These are phyloP conservation scores for Ophion obscuratus DNA, from an alignment of 2,888 invertebrate genomes.

Conservation along the genomic window DNA sequence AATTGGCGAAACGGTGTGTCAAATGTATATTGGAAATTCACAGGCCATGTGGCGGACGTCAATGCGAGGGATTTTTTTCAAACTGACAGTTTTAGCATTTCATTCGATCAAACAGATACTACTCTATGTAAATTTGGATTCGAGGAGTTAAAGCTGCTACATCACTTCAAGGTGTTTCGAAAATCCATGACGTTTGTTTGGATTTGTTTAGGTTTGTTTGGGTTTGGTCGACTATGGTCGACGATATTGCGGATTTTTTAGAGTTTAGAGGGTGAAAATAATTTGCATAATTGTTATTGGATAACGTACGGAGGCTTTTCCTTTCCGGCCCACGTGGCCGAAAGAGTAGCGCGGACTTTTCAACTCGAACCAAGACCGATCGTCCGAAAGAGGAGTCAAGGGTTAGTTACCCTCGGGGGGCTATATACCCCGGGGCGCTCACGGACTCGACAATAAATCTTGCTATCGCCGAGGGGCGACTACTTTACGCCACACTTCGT, in stretches of 20 bases:
- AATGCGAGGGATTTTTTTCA: background rate
- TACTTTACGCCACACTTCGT: conserved; percentile 81
- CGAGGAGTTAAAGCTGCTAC: background rate
- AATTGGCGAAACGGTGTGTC: background rate
- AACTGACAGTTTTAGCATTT: background rate
- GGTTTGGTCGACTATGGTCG: background rate
- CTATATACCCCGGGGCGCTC: conserved; percentile 71
- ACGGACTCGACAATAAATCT: conserved; percentile 82
- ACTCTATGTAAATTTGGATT: background rate
- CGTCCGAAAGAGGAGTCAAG: conserved; percentile 79
- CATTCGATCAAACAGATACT: background rate
- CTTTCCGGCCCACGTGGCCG: conserved; percentile 31
- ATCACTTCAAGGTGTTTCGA: background rate
- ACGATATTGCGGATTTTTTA: background rate
- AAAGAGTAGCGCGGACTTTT: conserved; percentile 69
- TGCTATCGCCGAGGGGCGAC: conserved; percentile 83
- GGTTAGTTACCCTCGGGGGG: conserved; percentile 78
- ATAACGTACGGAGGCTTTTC: conserved; percentile 64
- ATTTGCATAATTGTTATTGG: conserved; percentile 42
- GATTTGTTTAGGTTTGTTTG: too few species aligned
- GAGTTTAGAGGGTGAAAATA: background rate
- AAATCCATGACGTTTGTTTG: background rate
- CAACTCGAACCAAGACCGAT: conserved; percentile 73
- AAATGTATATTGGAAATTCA: background rate
- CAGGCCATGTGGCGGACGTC: background rate